Conservation (phyloP, 2,797 vertebrate genomes). For the Huso huso region DNA sequence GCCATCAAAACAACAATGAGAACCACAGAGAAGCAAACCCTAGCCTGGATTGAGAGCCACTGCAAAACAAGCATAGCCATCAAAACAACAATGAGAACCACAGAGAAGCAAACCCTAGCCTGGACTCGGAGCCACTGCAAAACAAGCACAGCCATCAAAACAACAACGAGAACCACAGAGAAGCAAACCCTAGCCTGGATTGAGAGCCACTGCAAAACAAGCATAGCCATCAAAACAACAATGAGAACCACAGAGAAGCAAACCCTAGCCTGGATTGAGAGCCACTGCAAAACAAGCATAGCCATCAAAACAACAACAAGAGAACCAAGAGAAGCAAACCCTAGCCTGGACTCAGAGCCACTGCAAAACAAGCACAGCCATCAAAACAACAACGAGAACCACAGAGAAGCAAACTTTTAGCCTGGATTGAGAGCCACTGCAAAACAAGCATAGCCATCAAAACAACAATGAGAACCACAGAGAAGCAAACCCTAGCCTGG, state of each 20-base stretch:
- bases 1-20: no score
- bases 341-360: constrained; percentile 73
- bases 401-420: constrained; percentile 20
- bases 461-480: no score
- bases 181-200: constrained; percentile 51
- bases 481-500: constrained; percentile 47
- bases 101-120: constrained; percentile 43
- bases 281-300: constrained; percentile 53
- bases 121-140: constrained; percentile 71
- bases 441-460: no score
- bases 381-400: no score
- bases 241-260: no score
- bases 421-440: constrained; percentile 79
- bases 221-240: no score
- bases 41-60: constrained; percentile 77
- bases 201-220: constrained; percentile 66
- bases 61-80: constrained; percentile 29
- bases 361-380: constrained; percentile 40
- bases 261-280: constrained; percentile 65
- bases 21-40: no score
- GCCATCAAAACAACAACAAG: no score
- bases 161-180: no score
- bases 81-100: no score
- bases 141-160: no score
- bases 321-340: no score